A percentile compares a stretch with the other conserved stretches of the same genome.
Conservation (phyloP, 1,140 invertebrate genomes). For the Leptinotarsa undecemlineata region DNA sequence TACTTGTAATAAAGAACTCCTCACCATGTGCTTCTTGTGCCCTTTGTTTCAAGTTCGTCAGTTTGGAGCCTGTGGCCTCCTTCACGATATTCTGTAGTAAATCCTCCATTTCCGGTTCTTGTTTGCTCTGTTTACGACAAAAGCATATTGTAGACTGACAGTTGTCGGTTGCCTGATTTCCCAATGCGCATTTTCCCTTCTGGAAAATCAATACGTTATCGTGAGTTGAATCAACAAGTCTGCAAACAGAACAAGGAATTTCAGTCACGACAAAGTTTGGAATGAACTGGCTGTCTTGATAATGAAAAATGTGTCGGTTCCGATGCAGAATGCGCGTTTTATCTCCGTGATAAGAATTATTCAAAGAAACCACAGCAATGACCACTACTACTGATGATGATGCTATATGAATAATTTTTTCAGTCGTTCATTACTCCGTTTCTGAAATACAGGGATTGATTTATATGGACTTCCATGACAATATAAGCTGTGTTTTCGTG, state of each 20-base stretch:
- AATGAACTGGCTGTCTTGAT: background rate
- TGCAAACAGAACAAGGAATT: background rate
- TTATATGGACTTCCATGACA: no score
- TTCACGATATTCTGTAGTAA: constrained; percentile 76
- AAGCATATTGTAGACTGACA: constrained; percentile 38
- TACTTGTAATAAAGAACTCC: constrained; percentile 13
- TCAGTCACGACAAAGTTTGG: constrained; percentile 8
- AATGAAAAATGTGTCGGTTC: background rate
- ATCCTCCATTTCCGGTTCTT: constrained; percentile 71
- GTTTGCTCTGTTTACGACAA: constrained; percentile 16
- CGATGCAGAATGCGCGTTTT: background rate
- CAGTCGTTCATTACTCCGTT: no score
- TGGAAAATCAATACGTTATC: constrained; percentile 35
- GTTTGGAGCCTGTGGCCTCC: constrained; percentile 75
- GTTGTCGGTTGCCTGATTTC: constrained; percentile 6
- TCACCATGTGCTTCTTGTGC: constrained; percentile 81
- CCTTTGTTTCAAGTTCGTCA: constrained; percentile 71
- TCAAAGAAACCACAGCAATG: background rate
- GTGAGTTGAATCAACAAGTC: constrained; percentile 22
- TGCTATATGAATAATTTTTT: no score
- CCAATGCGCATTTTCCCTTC: constrained; percentile 26
- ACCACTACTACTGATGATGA: background rate
- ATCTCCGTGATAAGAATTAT: background rate
- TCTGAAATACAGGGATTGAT: no score
- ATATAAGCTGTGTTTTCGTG: no score